A percentile compares a stretch with the other conserved stretches of the same genome.
These are phyloP conservation scores for Artibeus lituratus DNA, from an alignment of 2,797 vertebrate genomes.

Conservation along the genomic window DNA sequence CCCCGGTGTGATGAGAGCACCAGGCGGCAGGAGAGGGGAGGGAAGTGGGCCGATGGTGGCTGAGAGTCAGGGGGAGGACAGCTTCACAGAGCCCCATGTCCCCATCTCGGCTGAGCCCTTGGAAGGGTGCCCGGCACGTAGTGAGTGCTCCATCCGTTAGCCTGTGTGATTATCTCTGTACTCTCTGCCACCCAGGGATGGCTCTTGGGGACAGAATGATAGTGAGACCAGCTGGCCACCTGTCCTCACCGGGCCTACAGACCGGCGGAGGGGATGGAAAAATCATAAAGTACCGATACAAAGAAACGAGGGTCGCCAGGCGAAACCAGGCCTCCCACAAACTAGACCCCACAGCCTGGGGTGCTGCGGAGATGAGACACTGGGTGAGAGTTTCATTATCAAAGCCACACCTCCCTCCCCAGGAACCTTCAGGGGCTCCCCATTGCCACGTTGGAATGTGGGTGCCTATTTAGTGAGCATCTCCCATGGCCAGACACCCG, in stretches of 20 bases:
- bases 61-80: neutral
- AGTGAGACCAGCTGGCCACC: neutral
- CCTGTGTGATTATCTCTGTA: accelerated
- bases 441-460: neutral
- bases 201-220: no score
- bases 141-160: neutral
- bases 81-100: neutral
- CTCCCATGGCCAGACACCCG: neutral
- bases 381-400: neutral
- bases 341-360: neutral
- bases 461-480: no score
- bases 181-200: neutral
- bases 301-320: neutral
- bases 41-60: neutral
- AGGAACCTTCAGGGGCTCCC: neutral
- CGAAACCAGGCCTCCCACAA: neutral
- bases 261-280: neutral
- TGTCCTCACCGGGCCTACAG: neutral
- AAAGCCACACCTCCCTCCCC: neutral
- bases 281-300: neutral
- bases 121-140: accelerated
- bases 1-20: neutral
- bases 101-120: neutral
- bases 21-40: no score
- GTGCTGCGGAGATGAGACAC: no score